Evolutionary conservation across 2,113 vertebrate genomes (phyloP).

Genomic region (Puntigrus tetrazona): DNA sequence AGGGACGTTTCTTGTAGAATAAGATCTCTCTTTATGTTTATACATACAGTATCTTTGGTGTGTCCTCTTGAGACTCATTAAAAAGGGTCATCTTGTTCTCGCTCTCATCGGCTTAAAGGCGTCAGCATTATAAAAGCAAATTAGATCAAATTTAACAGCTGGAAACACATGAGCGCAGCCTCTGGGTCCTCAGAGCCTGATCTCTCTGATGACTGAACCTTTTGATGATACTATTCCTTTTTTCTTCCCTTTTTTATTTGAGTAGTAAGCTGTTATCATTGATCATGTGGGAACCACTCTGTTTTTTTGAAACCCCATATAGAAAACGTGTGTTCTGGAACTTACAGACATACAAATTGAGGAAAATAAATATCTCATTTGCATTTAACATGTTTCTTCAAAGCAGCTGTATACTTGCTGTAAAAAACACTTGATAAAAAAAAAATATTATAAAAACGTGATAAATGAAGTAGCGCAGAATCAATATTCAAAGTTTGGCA

Average conservation of each 20-base stretch:
- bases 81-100: background rate
- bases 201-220: background rate
- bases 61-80: background rate
- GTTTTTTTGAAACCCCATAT: background rate
- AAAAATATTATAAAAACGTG: too few relatives aligned
- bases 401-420: too few relatives aligned
- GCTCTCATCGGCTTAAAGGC: background rate
- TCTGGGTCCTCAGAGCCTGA: background rate
- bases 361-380: background rate
- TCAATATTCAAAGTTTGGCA: background rate
- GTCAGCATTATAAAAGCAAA: constrained; percentile 3
- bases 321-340: background rate
- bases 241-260: background rate
- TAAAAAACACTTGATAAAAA: too few relatives aligned
- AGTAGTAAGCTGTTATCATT: background rate
- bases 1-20: background rate
- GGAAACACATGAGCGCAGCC: background rate
- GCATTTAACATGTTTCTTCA: background rate
- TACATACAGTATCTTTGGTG: background rate
- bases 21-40: background rate
- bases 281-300: background rate
- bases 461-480: too few relatives aligned
- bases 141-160: background rate
- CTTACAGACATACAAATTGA: background rate
- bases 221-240: constrained; percentile 3